Conservation (phyloP, 2,888 invertebrate genomes). For the Caenorhabditis becei region DNA sequence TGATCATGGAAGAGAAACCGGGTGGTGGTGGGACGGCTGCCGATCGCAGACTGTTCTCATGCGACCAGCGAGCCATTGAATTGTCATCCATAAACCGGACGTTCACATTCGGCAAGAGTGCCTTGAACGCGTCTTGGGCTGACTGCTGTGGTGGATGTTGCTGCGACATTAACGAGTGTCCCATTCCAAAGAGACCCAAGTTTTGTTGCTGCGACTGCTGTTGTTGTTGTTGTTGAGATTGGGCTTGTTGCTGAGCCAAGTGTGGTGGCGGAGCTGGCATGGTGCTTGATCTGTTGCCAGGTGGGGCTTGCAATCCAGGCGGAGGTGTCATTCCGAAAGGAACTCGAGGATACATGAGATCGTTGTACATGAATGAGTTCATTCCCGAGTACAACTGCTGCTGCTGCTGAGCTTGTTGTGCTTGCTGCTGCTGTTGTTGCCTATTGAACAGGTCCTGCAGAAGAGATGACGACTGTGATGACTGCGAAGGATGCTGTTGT, state of each 20-base stretch:
- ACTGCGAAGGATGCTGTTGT: constrained; percentile 33
- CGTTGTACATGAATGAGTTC: constrained; percentile 40
- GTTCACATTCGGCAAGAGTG: constrained; percentile 79
- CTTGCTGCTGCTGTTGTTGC: constrained; percentile 40
- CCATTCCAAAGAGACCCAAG: constrained; percentile 53
- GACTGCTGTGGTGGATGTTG: constrained; percentile 40
- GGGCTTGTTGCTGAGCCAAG: constrained; percentile 14
- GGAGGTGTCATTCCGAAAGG: constrained; percentile 55
- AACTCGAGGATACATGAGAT: constrained; percentile 28
- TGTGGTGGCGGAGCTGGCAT: constrained; percentile 31
- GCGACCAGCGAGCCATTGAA: constrained; percentile 61
- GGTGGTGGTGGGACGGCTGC: constrained; percentile 64
- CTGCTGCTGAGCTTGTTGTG: constrained; percentile 40
- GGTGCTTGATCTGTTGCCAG: constrained; percentile 15
- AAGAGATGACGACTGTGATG: constrained; percentile 38
- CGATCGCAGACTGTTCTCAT: constrained; percentile 68
- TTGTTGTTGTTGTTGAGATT: constrained; percentile 41
- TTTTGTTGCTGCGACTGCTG: constrained; percentile 45
- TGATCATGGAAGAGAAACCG: constrained; percentile 67
- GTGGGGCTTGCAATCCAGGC: constrained; percentile 39
- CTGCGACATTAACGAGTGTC: constrained; percentile 28
- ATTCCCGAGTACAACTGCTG: constrained; percentile 39
- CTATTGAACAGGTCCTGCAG: constrained; percentile 48
- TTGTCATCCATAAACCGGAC: constrained; percentile 73
- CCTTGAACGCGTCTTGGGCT: constrained; percentile 67